phyloP scores from a whole-genome alignment of 2,797 vertebrate genomes.

The Ciconia nigra region DNA sequence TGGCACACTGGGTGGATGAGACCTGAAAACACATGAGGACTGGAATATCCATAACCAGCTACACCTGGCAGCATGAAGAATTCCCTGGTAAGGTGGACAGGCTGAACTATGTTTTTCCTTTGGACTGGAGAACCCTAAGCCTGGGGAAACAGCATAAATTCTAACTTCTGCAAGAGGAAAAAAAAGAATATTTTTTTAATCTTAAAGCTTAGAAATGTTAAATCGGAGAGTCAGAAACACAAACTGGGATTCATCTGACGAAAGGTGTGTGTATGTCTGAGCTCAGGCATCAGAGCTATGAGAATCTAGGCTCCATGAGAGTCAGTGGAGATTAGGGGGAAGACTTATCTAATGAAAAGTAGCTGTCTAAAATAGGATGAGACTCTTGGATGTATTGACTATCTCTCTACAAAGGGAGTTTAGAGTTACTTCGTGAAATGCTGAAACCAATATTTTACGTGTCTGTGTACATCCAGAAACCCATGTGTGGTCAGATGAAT shows the following conservation, averaged over 20 bases:
- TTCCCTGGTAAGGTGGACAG: not conserved
- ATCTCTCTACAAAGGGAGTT: not conserved
- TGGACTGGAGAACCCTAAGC: not conserved
- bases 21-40: not conserved
- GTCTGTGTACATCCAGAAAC: not conserved
- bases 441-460: not conserved
- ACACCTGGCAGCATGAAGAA: not conserved
- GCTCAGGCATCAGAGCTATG: not conserved
- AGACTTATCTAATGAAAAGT: not conserved
- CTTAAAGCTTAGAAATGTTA: not conserved
- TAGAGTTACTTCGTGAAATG: not conserved
- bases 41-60: not conserved
- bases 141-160: not conserved
- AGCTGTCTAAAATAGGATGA: not conserved
- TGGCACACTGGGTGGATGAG: not conserved
- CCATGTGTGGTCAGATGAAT: not conserved
- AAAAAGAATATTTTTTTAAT: accelerated
- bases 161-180: not conserved
- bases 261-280: not conserved
- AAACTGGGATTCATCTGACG: not conserved
- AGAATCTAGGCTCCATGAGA: not conserved
- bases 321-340: not conserved
- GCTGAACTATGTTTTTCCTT: not conserved
- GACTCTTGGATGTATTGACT: not conserved
- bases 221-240: not conserved